Percentiles rank a stretch among this genome's conserved stretches.
Conservation (phyloP, 2,113 vertebrate genomes). For the Macroglossus sobrinus region DNA sequence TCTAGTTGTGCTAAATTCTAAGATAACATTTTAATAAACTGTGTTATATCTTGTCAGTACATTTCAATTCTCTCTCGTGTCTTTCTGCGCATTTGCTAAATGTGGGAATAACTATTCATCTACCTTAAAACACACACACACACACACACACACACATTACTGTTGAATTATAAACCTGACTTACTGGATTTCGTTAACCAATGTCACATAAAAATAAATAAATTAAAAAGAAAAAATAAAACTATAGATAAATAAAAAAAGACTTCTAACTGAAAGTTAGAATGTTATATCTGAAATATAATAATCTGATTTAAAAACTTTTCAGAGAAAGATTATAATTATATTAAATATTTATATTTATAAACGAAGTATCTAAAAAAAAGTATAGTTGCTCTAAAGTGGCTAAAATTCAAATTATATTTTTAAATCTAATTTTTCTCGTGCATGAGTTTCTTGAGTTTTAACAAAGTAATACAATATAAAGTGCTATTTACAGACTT, state of each 20-base stretch:
- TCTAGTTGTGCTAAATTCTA: background rate
- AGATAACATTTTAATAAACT: background rate
- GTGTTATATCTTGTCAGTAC: background rate
- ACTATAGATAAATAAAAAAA: background rate
- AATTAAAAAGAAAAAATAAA: background rate
- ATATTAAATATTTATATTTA: background rate
- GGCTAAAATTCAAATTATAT: background rate
- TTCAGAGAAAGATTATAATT: background rate
- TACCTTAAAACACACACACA: background rate
- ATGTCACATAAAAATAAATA: too few species aligned
- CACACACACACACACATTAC: too few species aligned
- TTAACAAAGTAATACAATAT: background rate
- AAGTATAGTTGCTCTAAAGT: background rate
- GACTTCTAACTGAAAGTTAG: background rate
- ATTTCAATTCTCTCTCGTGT: background rate
- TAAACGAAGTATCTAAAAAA: background rate
- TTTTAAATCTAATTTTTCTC: conserved; percentile 24
- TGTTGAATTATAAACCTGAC: too few species aligned
- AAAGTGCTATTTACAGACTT: background rate
- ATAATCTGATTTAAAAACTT: background rate
- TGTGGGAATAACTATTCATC: background rate
- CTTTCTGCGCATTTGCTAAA: background rate
- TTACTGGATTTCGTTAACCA: too few species aligned
- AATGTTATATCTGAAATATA: background rate
- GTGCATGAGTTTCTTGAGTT: background rate